These are phyloP conservation scores for Heteromormyrus szaboi DNA, from an alignment of 2,797 vertebrate species.

Conservation along the genomic window DNA sequence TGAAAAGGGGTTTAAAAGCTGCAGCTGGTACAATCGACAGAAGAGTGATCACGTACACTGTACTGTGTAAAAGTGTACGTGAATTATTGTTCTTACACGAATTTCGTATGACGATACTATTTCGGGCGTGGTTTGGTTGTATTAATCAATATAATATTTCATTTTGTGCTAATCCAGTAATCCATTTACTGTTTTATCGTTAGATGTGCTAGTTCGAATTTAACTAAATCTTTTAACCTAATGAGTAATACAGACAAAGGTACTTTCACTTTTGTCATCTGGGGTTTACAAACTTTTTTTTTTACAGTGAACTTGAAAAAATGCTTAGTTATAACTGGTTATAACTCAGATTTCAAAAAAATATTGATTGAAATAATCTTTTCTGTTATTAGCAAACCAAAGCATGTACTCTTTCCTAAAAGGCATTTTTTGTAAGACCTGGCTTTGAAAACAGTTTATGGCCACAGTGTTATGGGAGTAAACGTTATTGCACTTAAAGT, in stretches of 20 bases:
- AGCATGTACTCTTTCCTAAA: not conserved
- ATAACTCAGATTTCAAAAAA: not conserved
- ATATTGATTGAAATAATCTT: not conserved
- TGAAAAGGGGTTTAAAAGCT: not conserved
- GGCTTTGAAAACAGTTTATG: not conserved
- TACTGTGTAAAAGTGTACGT: not conserved
- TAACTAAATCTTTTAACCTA: not conserved
- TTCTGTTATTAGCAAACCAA: not conserved
- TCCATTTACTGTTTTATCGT: not conserved
- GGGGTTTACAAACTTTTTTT: not conserved
- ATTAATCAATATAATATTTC: not conserved
- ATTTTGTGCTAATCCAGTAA: not conserved
- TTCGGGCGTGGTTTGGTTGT: not conserved
- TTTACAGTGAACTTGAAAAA: not conserved
- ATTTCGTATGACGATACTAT: not conserved
- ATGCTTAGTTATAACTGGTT: not conserved
- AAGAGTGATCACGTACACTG: not conserved
- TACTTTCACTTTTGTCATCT: not conserved
- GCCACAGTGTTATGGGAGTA: not conserved
- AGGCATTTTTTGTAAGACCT: not conserved
- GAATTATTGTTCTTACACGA: not conserved
- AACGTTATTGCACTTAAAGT: not conserved
- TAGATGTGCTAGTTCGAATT: not conserved
- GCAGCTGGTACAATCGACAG: not conserved
- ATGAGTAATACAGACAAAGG: not conserved